Conservation (phyloP, 2,888 invertebrate species). For the Erannis defoliaria region DNA sequence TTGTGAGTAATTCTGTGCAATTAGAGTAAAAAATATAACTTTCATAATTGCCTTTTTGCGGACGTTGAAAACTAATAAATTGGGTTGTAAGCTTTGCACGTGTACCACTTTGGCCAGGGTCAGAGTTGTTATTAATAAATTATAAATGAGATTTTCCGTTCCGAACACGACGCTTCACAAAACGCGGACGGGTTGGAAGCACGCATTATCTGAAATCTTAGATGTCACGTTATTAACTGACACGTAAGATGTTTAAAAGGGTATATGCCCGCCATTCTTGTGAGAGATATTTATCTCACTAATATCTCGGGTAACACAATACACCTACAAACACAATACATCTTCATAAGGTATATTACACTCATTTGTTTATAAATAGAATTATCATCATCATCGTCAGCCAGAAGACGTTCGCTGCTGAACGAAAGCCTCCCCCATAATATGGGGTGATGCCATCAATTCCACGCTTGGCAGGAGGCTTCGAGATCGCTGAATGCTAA, state of each 20-base stretch:
- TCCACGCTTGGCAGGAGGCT: too few relatives aligned
- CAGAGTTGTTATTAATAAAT: not conserved
- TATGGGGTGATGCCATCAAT: too few relatives aligned
- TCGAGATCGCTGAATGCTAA: too few relatives aligned
- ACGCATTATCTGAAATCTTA: slow-evolving; percentile 7
- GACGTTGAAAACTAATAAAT: too few relatives aligned
- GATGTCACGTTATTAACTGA: slow-evolving; percentile 7
- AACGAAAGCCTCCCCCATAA: too few relatives aligned
- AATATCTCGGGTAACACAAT: not conserved
- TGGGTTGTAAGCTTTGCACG: slow-evolving; percentile 2
- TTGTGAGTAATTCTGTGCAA: too few relatives aligned
- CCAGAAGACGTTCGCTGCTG: too few relatives aligned
- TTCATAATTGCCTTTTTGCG: not conserved
- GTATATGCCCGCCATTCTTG: not conserved
- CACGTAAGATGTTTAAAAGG: slow-evolving; percentile 4
- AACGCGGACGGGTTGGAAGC: not conserved
- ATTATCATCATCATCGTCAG: too few relatives aligned
- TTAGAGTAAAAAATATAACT: not conserved
- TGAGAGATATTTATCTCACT: not conserved
- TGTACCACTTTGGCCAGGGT: not conserved
- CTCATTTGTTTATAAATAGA: not conserved
- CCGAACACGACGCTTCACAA: not conserved
- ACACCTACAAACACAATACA: too few relatives aligned
- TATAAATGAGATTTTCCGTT: not conserved
- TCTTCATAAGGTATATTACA: too few relatives aligned